Evolutionary conservation across 2,888 invertebrate genomes (phyloP).

Genomic region (Drepana falcataria): DNA sequence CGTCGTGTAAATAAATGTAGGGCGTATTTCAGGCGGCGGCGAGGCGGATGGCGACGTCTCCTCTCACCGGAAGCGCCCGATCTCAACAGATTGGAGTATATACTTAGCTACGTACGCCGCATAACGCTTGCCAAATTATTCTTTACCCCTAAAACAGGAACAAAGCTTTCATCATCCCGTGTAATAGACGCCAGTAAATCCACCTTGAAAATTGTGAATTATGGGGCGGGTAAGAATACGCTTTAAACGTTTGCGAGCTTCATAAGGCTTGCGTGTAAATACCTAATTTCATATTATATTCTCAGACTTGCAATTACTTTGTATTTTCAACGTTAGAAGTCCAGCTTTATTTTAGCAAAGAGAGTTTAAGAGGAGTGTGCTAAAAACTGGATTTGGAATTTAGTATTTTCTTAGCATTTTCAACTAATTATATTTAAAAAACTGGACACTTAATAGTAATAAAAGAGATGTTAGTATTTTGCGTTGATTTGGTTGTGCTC

Average conservation of each 20-base stretch:
- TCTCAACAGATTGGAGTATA: constrained; percentile 42
- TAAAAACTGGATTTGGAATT: too few relatives aligned
- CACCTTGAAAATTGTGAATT: constrained; percentile 41
- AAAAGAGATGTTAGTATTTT: too few relatives aligned
- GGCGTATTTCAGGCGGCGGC: constrained; percentile 51
- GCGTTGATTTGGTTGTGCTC: too few relatives aligned
- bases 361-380: too few relatives aligned
- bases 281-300: background rate
- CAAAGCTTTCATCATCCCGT: constrained; percentile 37
- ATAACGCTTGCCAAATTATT: constrained; percentile 47
- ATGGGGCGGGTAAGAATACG: constrained; percentile 13
- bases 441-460: too few relatives aligned
- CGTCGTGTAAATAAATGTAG: constrained; percentile 68
- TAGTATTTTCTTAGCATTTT: too few relatives aligned
- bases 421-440: too few relatives aligned
- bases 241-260: background rate
- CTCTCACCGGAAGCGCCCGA: constrained; percentile 33
- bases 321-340: background rate
- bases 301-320: background rate
- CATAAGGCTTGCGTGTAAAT: background rate
- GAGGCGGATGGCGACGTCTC: constrained; percentile 30
- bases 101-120: constrained; percentile 20
- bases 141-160: constrained; percentile 39
- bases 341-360: background rate
- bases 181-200: constrained; percentile 38